Evolutionary conservation across 2,888 invertebrate genomes (phyloP).

Genomic region (Pristionchus arcanus): DNA sequence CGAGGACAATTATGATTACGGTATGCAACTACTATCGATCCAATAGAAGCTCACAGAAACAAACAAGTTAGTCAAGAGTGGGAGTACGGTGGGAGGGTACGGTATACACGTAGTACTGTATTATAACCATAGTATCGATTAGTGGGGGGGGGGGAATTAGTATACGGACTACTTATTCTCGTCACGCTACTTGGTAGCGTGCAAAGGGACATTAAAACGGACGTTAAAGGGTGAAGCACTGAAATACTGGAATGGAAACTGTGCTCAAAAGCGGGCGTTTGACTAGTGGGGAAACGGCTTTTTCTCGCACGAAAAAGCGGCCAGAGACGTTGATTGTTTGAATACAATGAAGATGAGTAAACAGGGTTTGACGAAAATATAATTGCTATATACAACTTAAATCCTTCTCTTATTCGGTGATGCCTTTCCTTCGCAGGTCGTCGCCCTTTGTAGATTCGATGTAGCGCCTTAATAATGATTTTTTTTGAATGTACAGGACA

Average conservation of each 20-base stretch:
- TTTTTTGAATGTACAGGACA: too few species aligned
- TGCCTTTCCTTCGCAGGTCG: constrained; percentile 8
- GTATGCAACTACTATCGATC: constrained; percentile 3
- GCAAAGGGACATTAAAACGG: neutral
- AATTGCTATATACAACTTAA: neutral
- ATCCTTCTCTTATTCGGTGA: neutral
- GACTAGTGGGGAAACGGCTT: neutral
- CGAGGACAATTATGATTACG: constrained; percentile 22
- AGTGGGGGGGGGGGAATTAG: neutral
- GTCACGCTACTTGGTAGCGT: too few species aligned
- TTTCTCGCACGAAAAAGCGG: neutral
- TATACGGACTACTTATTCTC: neutral
- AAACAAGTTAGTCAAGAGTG: constrained; percentile 34
- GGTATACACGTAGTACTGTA: constrained; percentile 28
- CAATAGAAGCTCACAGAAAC: neutral
- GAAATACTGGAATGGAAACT: neutral
- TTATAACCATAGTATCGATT: constrained; percentile 41
- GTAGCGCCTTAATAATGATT: neutral
- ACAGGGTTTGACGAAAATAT: neutral
- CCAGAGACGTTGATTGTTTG: neutral
- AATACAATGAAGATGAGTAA: neutral
- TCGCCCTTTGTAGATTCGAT: constrained; percentile 45
- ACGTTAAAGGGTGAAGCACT: neutral
- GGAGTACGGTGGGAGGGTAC: neutral
- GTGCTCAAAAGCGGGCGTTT: neutral